Percentiles rank a stretch among this genome's conserved stretches.
Evolutionary conservation across 2,113 vertebrate genomes (phyloP).

Genomic region (Boleophthalmus pectinirostris): DNA sequence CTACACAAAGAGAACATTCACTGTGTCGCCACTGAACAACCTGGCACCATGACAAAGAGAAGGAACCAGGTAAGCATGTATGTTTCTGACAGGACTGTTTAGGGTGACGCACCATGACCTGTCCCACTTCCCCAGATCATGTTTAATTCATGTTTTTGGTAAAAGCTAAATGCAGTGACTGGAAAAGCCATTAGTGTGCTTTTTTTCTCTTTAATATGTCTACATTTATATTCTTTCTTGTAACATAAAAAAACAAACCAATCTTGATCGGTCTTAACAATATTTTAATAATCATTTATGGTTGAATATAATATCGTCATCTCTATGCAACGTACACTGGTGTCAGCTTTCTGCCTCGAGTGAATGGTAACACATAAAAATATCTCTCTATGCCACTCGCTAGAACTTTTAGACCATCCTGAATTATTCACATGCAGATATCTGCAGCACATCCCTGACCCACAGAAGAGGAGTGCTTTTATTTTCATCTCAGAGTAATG

Average conservation of each 20-base stretch:
- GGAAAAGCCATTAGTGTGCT: constrained; percentile 53
- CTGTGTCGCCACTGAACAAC: constrained; percentile 48
- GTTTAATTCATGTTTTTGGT: constrained; percentile 67
- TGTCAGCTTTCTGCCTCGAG: constrained; percentile 54
- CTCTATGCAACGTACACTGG: constrained; percentile 30
- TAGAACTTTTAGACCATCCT: constrained; percentile 64
- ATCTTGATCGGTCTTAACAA: background rate
- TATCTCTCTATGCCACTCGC: constrained; percentile 38
- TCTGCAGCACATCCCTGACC: constrained; percentile 61
- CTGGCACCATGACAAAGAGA: constrained; percentile 33
- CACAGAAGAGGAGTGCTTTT: constrained; percentile 72
- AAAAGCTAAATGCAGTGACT: constrained; percentile 47
- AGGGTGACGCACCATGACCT: constrained; percentile 50
- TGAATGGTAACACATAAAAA: constrained; percentile 57
- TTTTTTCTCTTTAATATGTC: constrained; percentile 17
- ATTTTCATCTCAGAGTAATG: constrained; percentile 54
- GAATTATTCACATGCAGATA: constrained; percentile 73
- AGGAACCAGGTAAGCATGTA: constrained; percentile 58
- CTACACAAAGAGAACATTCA: constrained; percentile 25
- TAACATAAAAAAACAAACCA: constrained; percentile 16
- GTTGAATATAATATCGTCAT: background rate
- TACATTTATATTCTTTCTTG: constrained; percentile 25
- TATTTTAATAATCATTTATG: background rate
- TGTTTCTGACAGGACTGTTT: constrained; percentile 72
- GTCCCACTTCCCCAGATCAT: constrained; percentile 30